Evolutionary conservation across 2,888 invertebrate genomes (phyloP).

Genomic region (Parnassius mnemosyne): DNA sequence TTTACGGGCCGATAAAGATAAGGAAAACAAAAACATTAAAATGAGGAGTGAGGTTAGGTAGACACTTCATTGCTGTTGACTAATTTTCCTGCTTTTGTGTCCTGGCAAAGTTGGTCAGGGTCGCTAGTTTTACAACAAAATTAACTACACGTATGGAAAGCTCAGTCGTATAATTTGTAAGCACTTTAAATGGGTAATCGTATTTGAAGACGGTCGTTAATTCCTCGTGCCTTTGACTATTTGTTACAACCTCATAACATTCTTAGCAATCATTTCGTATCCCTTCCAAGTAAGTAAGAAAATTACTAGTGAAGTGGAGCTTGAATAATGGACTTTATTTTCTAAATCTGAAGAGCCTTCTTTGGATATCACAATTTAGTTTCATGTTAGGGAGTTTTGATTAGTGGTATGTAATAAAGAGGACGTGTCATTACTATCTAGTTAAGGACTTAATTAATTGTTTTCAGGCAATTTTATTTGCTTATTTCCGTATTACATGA

Average conservation of each 20-base stretch:
- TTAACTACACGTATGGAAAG: background rate
- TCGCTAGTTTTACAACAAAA: too few species aligned
- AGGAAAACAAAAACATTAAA: too few species aligned
- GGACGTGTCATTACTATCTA: background rate
- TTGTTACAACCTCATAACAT: slow-evolving; percentile 6
- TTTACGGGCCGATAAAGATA: too few species aligned
- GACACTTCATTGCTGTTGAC: too few species aligned
- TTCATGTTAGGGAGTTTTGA: background rate
- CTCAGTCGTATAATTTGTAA: background rate
- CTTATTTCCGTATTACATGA: background rate
- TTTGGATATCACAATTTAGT: background rate
- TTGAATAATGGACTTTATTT: background rate
- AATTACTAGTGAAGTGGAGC: background rate
- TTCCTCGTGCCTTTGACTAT: slow-evolving; percentile 3
- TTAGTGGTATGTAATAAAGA: background rate
- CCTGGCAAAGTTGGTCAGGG: too few species aligned
- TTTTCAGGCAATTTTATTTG: background rate
- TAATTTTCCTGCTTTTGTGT: too few species aligned
- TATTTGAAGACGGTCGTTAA: background rate
- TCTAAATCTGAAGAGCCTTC: background rate
- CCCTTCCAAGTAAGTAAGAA: background rate
- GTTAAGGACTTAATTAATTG: background rate
- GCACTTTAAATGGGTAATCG: background rate
- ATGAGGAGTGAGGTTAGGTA: too few species aligned
- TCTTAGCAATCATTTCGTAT: slow-evolving; percentile 2